These are phyloP conservation scores for Drosophila pachea DNA, from an alignment of 1,140 invertebrate species.

Conservation along the genomic window DNA sequence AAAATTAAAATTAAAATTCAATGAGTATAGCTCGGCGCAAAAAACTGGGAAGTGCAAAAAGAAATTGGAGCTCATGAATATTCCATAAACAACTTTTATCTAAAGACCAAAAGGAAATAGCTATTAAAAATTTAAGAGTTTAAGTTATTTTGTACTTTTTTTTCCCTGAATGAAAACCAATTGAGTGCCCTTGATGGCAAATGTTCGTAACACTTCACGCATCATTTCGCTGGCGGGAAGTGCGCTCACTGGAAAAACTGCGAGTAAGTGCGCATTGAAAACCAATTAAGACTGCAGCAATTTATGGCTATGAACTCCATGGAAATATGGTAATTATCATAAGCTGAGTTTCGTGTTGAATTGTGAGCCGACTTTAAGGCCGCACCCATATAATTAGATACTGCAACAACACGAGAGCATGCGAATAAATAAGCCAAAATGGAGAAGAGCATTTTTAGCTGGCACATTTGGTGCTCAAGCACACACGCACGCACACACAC, in stretches of 20 bases:
- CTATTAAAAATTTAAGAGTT: neutral
- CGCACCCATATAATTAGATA: constrained; percentile 43
- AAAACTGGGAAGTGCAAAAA: too few species aligned
- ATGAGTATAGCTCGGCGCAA: too few species aligned
- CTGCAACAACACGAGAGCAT: constrained; percentile 21
- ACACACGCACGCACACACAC: constrained; percentile 9
- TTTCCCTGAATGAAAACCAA: neutral
- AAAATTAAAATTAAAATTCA: too few species aligned
- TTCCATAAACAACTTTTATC: neutral
- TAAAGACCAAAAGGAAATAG: neutral
- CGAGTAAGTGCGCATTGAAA: constrained; percentile 5
- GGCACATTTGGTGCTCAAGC: constrained; percentile 39
- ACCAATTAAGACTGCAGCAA: constrained; percentile 62
- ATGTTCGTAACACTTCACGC: constrained; percentile 11
- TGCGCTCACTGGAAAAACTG: constrained; percentile 32
- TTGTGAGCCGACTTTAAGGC: constrained; percentile 22
- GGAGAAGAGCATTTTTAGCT: constrained; percentile 44
- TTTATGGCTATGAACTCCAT: constrained; percentile 68
- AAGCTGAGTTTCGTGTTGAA: constrained; percentile 20
- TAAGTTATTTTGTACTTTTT: constrained; percentile 3
- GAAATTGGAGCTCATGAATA: too few species aligned
- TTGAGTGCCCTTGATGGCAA: constrained; percentile 8
- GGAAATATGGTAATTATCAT: constrained; percentile 56
- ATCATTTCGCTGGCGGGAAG: constrained; percentile 46
- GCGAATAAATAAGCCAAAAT: constrained; percentile 33